Evolutionary conservation across 2,797 vertebrate genomes (phyloP).

Genomic region (Okamejei kenojei): DNA sequence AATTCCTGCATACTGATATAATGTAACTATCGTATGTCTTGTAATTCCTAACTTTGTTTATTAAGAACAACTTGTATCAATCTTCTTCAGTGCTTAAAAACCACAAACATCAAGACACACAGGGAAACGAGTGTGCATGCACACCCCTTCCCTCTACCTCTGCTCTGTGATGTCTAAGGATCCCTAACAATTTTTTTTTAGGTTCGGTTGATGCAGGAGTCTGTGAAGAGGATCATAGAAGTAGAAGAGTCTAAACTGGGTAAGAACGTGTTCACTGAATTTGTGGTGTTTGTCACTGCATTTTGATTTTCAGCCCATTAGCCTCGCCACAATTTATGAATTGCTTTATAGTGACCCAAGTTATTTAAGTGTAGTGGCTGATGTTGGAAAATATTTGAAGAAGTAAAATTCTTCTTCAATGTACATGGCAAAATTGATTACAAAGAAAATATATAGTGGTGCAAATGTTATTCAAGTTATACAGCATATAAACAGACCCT

Average conservation of each 20-base stretch:
- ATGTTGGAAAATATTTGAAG: background rate
- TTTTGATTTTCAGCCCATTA: background rate
- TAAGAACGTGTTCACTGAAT: conserved; percentile 53
- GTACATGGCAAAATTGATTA: background rate
- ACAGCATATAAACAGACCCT: no score
- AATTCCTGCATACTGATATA: background rate
- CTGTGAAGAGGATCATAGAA: conserved; percentile 91
- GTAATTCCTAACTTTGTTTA: background rate
- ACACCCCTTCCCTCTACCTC: no score
- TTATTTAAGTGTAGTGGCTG: background rate
- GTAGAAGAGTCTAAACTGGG: conserved; percentile 91
- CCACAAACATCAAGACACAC: no score
- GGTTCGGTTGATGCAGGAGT: conserved; percentile 96
- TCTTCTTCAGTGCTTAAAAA: no score
- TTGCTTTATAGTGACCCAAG: background rate
- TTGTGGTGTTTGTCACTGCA: background rate
- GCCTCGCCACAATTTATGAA: background rate
- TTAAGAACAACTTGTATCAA: background rate
- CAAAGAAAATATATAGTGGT: no score
- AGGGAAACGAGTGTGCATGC: no score
- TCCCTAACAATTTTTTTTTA: conserved; percentile 48
- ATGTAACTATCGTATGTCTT: background rate
- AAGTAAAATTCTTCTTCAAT: background rate
- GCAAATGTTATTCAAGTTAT: no score
- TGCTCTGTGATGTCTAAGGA: background rate